Evolutionary conservation across 2,113 vertebrate genomes (phyloP), one percentile per base, ranked within the genome.

Genomic region (Macquaria australasica): DNA sequence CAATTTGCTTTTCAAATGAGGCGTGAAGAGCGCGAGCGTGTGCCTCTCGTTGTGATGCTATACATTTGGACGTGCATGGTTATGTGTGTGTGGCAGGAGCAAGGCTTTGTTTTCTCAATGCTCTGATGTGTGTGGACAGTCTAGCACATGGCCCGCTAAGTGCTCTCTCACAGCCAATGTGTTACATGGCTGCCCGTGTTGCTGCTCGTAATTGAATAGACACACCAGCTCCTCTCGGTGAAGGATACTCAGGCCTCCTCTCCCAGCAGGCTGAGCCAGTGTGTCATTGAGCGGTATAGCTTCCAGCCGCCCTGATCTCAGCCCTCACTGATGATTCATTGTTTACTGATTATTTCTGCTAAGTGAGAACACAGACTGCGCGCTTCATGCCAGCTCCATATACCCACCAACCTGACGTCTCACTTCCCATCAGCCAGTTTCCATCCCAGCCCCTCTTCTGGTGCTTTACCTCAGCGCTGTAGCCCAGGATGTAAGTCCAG

Each of bases 1-100:
- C 91, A 94, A 95, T 95, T 94, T 96, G 94, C 92, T 94, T 95
- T 95, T 94, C 87, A 95, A 96, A 96, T 95, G 93, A 95, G 90
- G 90, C 88, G 85, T 95, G 93, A 94, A 94, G 94, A 88, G 96
- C 94, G 95, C 83, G 23, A 85, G 89, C 59, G 88, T 75, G 86
- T 56, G 93, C 79, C 69, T 79, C 75, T 80, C 18, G 18, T 73
- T 87, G 91, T 89, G 89, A 90, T 71, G 87, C 84, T 91, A 89
- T 91, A 91, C 77, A 64, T 93, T 88, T 63, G 75, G 93, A 78
- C 62, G 59, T 79, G 87, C 79, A 51, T 69, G 88, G 82, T 51
- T 87, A 53, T 90, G 87, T 87, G 81, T 84, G 86, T 94, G 95
- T 93, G 96, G 90, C 95, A 93, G 92, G 94, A 94, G 95, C 94